Conservation (phyloP, 2,113 vertebrate species). For the Nipponia nippon region DNA sequence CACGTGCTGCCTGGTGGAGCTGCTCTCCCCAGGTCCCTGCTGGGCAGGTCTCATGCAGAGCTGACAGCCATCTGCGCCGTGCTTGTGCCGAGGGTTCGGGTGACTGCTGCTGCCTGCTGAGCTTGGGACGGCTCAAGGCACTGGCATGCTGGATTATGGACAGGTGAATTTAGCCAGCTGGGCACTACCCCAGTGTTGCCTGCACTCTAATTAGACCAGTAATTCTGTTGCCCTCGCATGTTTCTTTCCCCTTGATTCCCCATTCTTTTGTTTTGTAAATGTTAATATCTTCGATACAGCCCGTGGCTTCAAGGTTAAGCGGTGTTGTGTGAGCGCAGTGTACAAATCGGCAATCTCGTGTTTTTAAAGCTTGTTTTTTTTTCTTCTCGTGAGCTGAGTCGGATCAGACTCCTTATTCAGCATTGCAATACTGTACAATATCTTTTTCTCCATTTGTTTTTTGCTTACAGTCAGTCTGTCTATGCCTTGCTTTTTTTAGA, state of each 20-base stretch:
- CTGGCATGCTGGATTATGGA: not conserved
- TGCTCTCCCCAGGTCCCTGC: not conserved
- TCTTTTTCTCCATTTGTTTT: not conserved
- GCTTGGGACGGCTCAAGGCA: not conserved
- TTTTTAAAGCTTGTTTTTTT: not conserved
- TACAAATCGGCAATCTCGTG: not conserved
- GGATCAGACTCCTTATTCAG: not conserved
- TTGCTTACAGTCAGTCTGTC: not conserved
- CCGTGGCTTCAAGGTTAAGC: not conserved
- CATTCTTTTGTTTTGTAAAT: not conserved
- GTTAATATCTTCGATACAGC: not conserved
- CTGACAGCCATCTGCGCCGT: fast-evolving
- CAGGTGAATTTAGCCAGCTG: not conserved
- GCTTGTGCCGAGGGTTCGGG: not conserved
- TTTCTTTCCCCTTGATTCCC: not conserved
- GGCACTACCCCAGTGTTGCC: not conserved
- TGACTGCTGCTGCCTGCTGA: not conserved
- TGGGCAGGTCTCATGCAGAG: not conserved
- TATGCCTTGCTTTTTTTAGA: conserved; percentile 65
- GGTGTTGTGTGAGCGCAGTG: not conserved
- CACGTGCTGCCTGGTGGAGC: not conserved
- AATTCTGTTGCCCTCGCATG: not conserved
- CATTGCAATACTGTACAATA: not conserved
- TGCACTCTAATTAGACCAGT: not conserved
- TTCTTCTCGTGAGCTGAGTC: not conserved